Evolutionary conservation across 2,888 invertebrate species (phyloP), one percentile per base, ranked within the genome.

Genomic region (Drosophila paranaensis): DNA sequence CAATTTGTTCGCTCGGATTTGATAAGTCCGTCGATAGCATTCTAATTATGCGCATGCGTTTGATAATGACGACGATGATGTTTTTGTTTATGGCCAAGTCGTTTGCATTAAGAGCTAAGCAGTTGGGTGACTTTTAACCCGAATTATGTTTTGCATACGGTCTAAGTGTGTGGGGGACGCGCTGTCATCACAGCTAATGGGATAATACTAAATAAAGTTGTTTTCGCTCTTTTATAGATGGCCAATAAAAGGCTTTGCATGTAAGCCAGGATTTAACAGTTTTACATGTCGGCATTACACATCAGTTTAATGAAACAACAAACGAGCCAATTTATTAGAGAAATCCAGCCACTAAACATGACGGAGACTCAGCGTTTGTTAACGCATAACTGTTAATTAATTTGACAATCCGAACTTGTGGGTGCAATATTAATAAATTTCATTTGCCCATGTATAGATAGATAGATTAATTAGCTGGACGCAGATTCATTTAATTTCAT

Each of bases 1-100:
- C 74, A 79, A 82, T 82, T 84, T 85, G 86, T 82, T 64, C 37
- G 50, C 55, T 43, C 65, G 43, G 45, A 70, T 68, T 65, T 48
- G 71, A 80, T 73, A 58, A 62, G 20, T 9, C 6, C 6, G 11
- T 20, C 25, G 88, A 77, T 85, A 77, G 69, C 55, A 85, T 87
- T 84, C 74, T 82, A 85, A 79, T 87, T 79, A 74, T 63, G 57
- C 70, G 43, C 37, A 48, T 50, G 60, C 55, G 50, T 66, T 67
- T 63, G 69, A 63, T 68, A n/a, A 37, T 40, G 62, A 65, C 80
- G 66, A 62, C 77, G 68, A 66, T 74, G 72, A 80, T 70, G 71
- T 68, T 74, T 65, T 72, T 71, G 77, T 88, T 84, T 72, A 77
- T 72, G 56, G 57, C 33, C 45, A 72, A 61, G 48, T 72, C 60